Evolutionary conservation across 1,140 invertebrate genomes (phyloP).

Genomic region (Drosophila ogumai): DNA sequence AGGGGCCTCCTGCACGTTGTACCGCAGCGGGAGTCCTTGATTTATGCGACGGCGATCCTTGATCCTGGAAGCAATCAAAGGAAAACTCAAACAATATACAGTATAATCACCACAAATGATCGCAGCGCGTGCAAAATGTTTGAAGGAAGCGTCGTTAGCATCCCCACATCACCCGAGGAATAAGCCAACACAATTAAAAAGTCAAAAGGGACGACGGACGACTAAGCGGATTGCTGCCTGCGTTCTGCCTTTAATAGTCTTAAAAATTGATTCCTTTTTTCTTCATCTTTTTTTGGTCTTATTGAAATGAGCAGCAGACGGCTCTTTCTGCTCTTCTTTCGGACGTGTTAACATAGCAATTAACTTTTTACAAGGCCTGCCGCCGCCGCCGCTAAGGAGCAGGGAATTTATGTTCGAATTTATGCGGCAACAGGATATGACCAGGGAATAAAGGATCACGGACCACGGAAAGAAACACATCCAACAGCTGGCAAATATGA

Average conservation of each 20-base stretch:
- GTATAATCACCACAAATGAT: slow-evolving; percentile 67
- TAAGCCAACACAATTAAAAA: slow-evolving; percentile 36
- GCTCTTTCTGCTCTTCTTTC: slow-evolving; percentile 25
- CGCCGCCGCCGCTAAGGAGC: slow-evolving; percentile 51
- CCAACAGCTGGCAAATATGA: slow-evolving; percentile 48
- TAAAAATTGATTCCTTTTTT: slow-evolving; percentile 57
- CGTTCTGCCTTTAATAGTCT: slow-evolving; percentile 64
- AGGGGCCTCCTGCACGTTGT: slow-evolving; percentile 52
- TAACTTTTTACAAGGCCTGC: slow-evolving; percentile 67
- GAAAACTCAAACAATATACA: slow-evolving; percentile 31
- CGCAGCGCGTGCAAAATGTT: slow-evolving; percentile 74
- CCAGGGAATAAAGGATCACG: slow-evolving; percentile 6
- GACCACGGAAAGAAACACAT: slow-evolving; percentile 2
- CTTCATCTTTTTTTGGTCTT: slow-evolving; percentile 46
- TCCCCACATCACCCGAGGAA: slow-evolving; percentile 16
- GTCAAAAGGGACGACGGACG: slow-evolving; percentile 6
- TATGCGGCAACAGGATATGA: slow-evolving; percentile 67
- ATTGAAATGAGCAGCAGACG: slow-evolving; percentile 70
- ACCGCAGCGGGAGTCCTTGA: slow-evolving; percentile 72
- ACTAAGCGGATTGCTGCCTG: slow-evolving; percentile 68
- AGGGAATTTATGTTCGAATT: slow-evolving; percentile 56
- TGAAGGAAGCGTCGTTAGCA: slow-evolving; percentile 44
- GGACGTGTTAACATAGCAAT: slow-evolving; percentile 78
- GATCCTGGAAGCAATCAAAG: slow-evolving; percentile 74
- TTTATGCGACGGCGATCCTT: slow-evolving; percentile 76